phyloP scores from a whole-genome alignment of 2,797 vertebrate genomes.

The Benthosema pterotum region DNA sequence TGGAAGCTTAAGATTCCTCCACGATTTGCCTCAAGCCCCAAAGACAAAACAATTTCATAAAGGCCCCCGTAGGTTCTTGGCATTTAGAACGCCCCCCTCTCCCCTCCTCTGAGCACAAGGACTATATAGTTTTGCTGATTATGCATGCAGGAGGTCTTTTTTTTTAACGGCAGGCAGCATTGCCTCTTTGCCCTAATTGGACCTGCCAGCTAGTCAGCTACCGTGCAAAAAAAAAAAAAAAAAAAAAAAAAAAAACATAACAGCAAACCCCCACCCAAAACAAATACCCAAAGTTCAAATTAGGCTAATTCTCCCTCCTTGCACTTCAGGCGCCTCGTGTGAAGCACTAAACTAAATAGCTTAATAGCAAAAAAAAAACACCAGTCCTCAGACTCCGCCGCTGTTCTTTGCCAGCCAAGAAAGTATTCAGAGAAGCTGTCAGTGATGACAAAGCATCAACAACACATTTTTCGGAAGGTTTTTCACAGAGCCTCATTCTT shows the following conservation, averaged over 20 bases:
- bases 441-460: too few relatives aligned
- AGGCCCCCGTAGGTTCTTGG: slow-evolving; percentile 47
- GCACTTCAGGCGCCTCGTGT: slow-evolving; percentile 38
- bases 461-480: too few relatives aligned
- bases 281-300: slow-evolving; percentile 34
- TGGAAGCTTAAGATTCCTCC: slow-evolving; percentile 54
- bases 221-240: slow-evolving; percentile 47
- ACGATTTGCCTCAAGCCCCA: slow-evolving; percentile 55
- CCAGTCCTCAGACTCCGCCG: too few relatives aligned
- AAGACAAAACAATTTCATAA: slow-evolving; percentile 67
- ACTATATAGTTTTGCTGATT: slow-evolving; percentile 51
- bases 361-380: too few relatives aligned
- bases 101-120: slow-evolving; percentile 46
- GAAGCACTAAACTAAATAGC: slow-evolving; percentile 45
- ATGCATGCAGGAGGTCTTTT: slow-evolving; percentile 41
- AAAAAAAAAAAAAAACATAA: slow-evolving; percentile 8
- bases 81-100: slow-evolving; percentile 49
- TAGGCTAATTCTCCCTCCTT: slow-evolving; percentile 25
- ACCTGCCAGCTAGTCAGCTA: slow-evolving; percentile 50
- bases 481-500: slow-evolving; percentile 49
- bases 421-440: too few relatives aligned
- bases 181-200: slow-evolving; percentile 53
- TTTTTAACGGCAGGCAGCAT: slow-evolving; percentile 24
- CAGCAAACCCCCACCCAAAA: slow-evolving; percentile 39
- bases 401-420: too few relatives aligned